Evolutionary conservation across 2,888 invertebrate species (phyloP), one percentile per base, ranked within the genome.

Genomic region (Tetragnatha montana): DNA sequence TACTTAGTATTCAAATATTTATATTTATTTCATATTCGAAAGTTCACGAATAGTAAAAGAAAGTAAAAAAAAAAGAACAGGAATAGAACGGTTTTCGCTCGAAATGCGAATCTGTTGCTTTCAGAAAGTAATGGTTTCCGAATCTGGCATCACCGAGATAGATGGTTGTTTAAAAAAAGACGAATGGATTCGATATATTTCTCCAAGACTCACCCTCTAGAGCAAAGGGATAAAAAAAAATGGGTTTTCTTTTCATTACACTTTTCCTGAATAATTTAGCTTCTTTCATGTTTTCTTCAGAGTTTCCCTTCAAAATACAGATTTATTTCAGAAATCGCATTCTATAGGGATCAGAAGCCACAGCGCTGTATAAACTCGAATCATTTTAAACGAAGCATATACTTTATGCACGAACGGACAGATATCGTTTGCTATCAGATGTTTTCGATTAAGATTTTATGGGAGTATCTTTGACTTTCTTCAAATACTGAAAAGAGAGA

Each of bases 101-200:
- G 76, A 84, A 76, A 84, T 84, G 17, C 76, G 83, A 84, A 84
- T 84, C 83, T 84, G 76, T 84, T 84, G 75, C 75, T 84, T 68
- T 19, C 49, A 49, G 49, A 69, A 84, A 84, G 76, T 84, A 84
- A 84, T 84, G 68, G 76, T 69, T 76, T 84, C 69, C 12, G 19
- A 84, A 84, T 76, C 75, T 84, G 69, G 69, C 83, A 84, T 84
- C 75, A 84, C 51, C 60, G 74, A 84, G 83, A 83, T 76, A 49
- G 69, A 84, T 84, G 76, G 69, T 76, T 84, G 69, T 49, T 84
- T 81, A 70, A 49, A 70, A 60, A 82, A 73, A 73, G 82, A 73
- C 21, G 35, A 73, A 73, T 71, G 74, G 49, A 49, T 84, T 17
- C 10, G 47, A 75, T 49, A 35, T 35, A 75, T 84, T 76, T 76